Percentiles rank a stretch among this genome's conserved stretches.
phyloP scores from a whole-genome alignment of 2,888 invertebrate species.

The Pomacea canaliculata region DNA sequence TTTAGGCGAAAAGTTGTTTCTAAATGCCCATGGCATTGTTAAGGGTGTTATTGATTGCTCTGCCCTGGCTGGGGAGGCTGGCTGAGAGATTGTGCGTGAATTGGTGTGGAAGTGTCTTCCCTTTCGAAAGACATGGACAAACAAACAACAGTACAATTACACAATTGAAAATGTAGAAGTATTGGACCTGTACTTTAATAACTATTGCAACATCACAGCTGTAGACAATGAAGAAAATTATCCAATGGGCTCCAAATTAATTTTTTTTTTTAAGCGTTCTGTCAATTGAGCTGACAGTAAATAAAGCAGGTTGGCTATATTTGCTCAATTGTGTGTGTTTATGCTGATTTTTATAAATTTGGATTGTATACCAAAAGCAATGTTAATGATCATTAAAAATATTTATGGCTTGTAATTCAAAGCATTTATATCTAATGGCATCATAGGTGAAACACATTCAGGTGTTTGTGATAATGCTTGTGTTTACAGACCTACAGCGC shows the following conservation, averaged over 20 bases:
- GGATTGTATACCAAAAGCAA: background rate
- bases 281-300: conserved; percentile 3
- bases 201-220: background rate
- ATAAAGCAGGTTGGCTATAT: conserved; percentile 23
- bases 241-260: background rate
- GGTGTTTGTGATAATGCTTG: background rate
- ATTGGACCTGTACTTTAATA: background rate
- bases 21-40: background rate
- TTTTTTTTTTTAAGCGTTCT: background rate
- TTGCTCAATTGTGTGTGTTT: conserved; percentile 3
- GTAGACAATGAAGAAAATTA: background rate
- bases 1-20: background rate
- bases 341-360: background rate
- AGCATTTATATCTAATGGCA: background rate
- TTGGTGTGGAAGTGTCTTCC: conserved; percentile 24
- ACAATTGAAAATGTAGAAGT: conserved; percentile 5
- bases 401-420: background rate
- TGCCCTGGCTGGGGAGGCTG: conserved; percentile 15
- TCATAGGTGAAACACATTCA: background rate
- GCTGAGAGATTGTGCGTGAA: conserved; percentile 6
- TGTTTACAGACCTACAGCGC: background rate
- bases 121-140: conserved; percentile 13
- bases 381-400: background rate
- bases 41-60: conserved; percentile 14
- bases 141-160: conserved; percentile 10